Evolutionary conservation across 2,888 invertebrate species (phyloP).

Genomic region (Metallyticus violacea): DNA sequence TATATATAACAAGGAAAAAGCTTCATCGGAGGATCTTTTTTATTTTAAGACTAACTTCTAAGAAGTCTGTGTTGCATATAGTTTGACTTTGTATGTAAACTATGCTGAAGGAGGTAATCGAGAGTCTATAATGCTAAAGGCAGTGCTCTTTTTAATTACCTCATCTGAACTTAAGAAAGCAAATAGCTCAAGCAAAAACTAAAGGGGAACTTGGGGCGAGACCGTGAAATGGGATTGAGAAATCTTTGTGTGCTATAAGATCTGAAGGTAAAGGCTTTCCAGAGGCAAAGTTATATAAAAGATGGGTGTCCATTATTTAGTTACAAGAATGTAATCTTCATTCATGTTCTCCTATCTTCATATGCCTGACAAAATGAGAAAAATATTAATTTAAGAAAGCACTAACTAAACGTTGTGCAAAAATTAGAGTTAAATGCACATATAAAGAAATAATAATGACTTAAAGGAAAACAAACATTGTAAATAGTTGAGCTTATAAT

Average conservation of each 20-base stretch:
- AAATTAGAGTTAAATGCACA: no score
- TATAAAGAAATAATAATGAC: no score
- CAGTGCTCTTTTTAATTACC: slow-evolving; percentile 28
- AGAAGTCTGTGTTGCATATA: neutral
- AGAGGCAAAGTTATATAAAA: no score
- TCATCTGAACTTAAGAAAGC: slow-evolving; percentile 14
- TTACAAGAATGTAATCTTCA: no score
- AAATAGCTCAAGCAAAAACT: neutral
- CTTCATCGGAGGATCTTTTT: slow-evolving; percentile 21
- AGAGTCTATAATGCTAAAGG: neutral
- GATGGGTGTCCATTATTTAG: no score
- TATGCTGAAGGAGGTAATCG: neutral
- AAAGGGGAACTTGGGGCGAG: neutral
- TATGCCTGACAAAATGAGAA: no score
- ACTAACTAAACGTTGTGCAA: no score
- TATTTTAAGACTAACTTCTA: slow-evolving; percentile 15
- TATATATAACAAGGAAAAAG: slow-evolving; percentile 31
- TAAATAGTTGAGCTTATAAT: no score
- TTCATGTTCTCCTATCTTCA: no score
- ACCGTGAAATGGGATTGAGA: neutral
- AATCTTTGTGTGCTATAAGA: neutral
- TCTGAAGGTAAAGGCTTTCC: neutral
- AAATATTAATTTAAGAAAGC: no score
- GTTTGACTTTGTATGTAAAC: neutral
- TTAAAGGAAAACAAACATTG: no score